phyloP scores from a whole-genome alignment of 2,113 vertebrate species.

The Notarius lentiginosus region DNA sequence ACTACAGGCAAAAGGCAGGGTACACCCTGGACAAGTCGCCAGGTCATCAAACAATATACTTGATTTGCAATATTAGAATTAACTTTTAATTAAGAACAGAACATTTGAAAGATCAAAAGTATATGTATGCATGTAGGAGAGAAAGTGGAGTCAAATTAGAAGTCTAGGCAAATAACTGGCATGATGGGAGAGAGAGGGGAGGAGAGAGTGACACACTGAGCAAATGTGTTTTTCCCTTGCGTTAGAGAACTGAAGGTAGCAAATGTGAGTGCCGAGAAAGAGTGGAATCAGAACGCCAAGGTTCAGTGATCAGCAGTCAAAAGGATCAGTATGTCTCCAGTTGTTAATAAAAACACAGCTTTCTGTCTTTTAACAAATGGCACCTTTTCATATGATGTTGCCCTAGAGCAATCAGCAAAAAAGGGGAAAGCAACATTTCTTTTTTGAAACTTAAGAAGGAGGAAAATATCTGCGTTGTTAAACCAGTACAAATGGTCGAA shows the following conservation, averaged over 20 bases:
- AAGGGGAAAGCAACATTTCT: not conserved
- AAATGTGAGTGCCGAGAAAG: slow-evolving; percentile 65
- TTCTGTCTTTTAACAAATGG: slow-evolving; percentile 50
- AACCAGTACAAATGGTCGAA: not conserved
- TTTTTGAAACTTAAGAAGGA: not conserved
- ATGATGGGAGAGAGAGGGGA: not conserved
- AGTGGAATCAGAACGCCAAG: slow-evolving; percentile 64
- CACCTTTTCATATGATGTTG: slow-evolving; percentile 49
- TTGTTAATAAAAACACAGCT: slow-evolving; percentile 56
- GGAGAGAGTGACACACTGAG: slow-evolving; percentile 16
- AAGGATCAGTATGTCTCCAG: slow-evolving; percentile 54
- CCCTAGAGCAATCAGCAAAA: slow-evolving; percentile 38
- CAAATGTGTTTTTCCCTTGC: slow-evolving; percentile 36
- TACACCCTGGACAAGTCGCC: too few relatives aligned
- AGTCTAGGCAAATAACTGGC: not conserved
- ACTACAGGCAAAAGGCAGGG: too few relatives aligned
- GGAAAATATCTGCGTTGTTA: not conserved
- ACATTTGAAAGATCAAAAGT: not conserved
- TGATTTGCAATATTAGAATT: not conserved
- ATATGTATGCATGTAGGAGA: not conserved
- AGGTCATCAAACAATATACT: not conserved
- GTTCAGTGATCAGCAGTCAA: slow-evolving; percentile 69
- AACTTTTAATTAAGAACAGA: not conserved
- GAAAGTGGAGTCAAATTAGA: not conserved
- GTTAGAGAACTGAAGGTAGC: slow-evolving; percentile 63